Evolutionary conservation across 2,113 vertebrate genomes (phyloP).

Genomic region (Carettochelys insculpta): DNA sequence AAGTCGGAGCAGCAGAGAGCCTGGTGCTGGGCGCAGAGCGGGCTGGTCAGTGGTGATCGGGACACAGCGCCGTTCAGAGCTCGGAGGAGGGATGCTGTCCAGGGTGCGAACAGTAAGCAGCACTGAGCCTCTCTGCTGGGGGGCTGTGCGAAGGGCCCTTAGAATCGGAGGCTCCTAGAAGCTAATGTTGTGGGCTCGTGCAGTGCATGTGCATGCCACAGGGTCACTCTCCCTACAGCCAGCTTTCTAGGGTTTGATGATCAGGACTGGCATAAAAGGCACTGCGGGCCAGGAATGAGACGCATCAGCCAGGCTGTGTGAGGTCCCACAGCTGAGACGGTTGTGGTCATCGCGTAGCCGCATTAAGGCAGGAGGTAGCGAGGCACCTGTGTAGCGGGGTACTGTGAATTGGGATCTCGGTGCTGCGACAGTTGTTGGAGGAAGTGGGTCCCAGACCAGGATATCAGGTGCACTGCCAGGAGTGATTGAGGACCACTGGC

Average conservation of each 20-base stretch:
- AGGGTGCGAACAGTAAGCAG: neutral
- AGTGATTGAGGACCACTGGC: neutral
- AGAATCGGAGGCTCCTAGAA: neutral
- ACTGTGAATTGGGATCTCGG: neutral
- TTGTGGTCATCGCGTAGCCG: neutral
- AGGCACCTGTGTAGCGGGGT: neutral
- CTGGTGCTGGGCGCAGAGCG: neutral
- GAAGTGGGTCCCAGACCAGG: neutral
- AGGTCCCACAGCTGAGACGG: neutral
- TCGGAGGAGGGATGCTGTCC: neutral
- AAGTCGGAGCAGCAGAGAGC: neutral
- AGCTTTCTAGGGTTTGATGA: neutral
- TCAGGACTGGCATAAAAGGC: neutral
- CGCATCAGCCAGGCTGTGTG: neutral
- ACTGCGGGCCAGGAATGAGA: neutral
- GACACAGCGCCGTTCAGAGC: neutral
- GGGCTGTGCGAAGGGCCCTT: neutral
- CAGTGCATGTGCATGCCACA: neutral
- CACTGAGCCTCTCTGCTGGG: neutral
- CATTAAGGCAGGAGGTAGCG: neutral
- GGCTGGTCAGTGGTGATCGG: neutral
- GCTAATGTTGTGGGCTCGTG: neutral
- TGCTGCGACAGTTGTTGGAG: rapidly evolving
- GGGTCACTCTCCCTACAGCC: too few species aligned
- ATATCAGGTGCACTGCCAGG: neutral